Conservation (phyloP, 2,113 vertebrate species). For the Burhinus bistriatus region DNA sequence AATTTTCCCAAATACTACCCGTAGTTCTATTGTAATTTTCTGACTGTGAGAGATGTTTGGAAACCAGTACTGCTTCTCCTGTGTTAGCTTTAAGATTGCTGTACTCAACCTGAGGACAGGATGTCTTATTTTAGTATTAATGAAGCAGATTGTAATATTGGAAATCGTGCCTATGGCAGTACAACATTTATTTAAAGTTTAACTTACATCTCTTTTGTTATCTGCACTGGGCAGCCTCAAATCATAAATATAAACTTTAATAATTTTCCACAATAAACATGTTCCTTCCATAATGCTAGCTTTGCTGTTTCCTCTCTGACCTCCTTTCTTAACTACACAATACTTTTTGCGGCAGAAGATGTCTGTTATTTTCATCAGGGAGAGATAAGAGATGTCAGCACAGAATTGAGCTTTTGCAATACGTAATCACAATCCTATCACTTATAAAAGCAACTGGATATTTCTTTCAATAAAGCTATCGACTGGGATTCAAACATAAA, state of each 20-base stretch:
- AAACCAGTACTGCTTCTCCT: background rate
- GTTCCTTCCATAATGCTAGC: background rate
- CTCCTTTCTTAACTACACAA: background rate
- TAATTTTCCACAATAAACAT: background rate
- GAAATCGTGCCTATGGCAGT: background rate
- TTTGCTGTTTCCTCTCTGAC: background rate
- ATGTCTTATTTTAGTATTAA: background rate
- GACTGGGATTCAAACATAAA: background rate
- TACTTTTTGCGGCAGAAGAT: background rate
- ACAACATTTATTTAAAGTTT: background rate
- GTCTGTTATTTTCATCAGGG: background rate
- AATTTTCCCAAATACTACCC: background rate
- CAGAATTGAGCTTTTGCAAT: background rate
- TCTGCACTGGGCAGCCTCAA: background rate
- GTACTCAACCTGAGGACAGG: background rate
- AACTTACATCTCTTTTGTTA: background rate
- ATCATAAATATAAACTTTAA: background rate
- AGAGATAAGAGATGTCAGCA: background rate
- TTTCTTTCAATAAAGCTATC: slow-evolving; percentile 20
- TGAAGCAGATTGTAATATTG: background rate
- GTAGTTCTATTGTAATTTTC: background rate
- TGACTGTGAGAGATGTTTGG: background rate
- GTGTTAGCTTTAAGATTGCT: background rate
- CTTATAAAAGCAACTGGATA: slow-evolving; percentile 24
- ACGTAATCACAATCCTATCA: slow-evolving; percentile 19